phyloP scores from a whole-genome alignment of 92 coral and sea anemone species.

The Pocillopora grandis region DNA sequence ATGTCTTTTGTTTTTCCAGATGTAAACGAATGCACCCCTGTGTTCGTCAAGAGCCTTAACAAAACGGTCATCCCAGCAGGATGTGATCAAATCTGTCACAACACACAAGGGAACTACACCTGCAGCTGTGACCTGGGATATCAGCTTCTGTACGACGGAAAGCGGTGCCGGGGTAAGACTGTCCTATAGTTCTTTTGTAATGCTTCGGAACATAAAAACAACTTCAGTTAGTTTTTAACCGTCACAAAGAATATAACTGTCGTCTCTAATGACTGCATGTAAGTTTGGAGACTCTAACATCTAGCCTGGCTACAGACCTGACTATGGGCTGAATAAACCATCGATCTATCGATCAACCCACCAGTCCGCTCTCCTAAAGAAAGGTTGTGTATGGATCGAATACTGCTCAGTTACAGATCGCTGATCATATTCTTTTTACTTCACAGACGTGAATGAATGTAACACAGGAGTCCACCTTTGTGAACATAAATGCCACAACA shows the following conservation, averaged over 20 bases:
- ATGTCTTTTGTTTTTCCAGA: background rate
- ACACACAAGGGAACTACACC: constrained; percentile 21
- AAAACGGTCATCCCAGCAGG: constrained; percentile 18
- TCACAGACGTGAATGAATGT: constrained; percentile 13
- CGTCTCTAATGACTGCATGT: too few species aligned
- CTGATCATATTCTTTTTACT: background rate
- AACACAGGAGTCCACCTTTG: background rate
- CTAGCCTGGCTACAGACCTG: background rate
- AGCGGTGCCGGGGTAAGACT: constrained; percentile 22
- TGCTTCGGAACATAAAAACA: background rate
- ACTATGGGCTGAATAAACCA: background rate
- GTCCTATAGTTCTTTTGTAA: background rate
- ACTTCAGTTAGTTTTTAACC: too few species aligned
- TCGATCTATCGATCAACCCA: background rate
- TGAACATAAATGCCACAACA: constrained; percentile 10
- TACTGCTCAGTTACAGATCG: too few species aligned
- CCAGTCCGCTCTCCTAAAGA: too few species aligned
- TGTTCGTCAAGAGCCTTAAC: constrained; percentile 6
- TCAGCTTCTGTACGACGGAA: constrained; percentile 18
- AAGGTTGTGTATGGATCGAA: too few species aligned
- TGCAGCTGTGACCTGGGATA: constrained; percentile 27
- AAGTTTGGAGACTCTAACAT: too few species aligned
- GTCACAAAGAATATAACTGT: too few species aligned
- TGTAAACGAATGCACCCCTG: constrained; percentile 22
- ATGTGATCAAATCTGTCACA: constrained; percentile 33